Conservation (phyloP, 2,888 invertebrate species). For the Cephus nigrinus region DNA sequence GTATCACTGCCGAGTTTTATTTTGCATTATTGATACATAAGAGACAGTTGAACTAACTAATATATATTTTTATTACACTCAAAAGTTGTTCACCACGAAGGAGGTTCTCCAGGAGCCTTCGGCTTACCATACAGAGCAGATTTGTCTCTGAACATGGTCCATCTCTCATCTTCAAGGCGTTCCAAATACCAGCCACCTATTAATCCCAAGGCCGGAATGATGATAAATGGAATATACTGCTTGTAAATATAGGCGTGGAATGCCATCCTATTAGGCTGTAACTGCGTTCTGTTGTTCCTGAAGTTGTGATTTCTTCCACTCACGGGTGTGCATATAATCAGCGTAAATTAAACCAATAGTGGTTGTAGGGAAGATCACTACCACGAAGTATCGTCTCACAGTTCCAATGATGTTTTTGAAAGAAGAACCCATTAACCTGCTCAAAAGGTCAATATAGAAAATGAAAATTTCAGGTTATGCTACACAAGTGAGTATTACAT, state of each 20-base stretch:
- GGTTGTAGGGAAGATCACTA: slow-evolving; percentile 76
- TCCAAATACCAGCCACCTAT: slow-evolving; percentile 76
- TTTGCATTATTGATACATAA: slow-evolving; percentile 3
- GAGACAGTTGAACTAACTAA: background rate
- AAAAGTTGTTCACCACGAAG: slow-evolving; percentile 72
- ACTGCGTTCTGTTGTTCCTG: slow-evolving; percentile 37
- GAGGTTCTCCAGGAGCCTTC: slow-evolving; percentile 75
- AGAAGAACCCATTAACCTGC: background rate
- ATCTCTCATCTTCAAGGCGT: slow-evolving; percentile 76
- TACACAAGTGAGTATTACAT: background rate
- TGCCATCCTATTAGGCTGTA: background rate
- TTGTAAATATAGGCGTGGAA: background rate
- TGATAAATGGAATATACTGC: slow-evolving; percentile 65
- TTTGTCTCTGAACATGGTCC: slow-evolving; percentile 81
- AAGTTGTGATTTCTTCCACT: slow-evolving; percentile 74
- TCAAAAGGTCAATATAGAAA: background rate
- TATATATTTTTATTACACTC: slow-evolving; percentile 8
- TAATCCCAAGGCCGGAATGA: slow-evolving; percentile 71
- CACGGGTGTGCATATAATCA: slow-evolving; percentile 79
- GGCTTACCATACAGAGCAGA: slow-evolving; percentile 80
- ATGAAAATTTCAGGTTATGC: background rate
- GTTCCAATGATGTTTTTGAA: slow-evolving; percentile 50
- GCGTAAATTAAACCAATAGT: slow-evolving; percentile 73
- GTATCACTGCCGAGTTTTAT: slow-evolving; percentile 1
- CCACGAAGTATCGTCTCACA: slow-evolving; percentile 75